Conservation (phyloP, 2,797 vertebrate species). For the Poeciliopsis turneri region DNA sequence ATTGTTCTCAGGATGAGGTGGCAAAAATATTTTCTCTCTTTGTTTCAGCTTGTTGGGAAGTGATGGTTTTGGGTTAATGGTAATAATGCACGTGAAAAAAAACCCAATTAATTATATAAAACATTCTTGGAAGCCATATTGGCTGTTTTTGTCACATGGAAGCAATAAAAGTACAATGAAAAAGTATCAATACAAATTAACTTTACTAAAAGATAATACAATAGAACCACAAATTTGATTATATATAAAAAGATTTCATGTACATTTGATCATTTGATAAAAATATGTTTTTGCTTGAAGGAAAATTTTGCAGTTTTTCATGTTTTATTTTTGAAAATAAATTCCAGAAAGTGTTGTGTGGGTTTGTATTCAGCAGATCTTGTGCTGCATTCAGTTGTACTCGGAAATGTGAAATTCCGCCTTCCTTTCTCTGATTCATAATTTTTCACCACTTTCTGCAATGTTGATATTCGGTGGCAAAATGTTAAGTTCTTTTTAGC, state of each 20-base stretch:
- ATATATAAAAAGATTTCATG: background rate
- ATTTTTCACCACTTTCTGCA: background rate
- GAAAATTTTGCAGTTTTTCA: background rate
- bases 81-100: background rate
- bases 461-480: background rate
- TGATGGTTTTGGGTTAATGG: conserved; percentile 12
- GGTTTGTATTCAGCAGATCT: background rate
- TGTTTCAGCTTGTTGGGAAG: conserved; percentile 2
- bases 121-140: background rate
- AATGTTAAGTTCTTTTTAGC: background rate
- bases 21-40: conserved; percentile 21
- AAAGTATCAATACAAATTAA: background rate
- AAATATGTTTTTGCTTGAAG: background rate
- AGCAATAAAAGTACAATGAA: background rate
- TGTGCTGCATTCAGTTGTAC: too few species aligned
- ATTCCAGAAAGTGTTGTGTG: background rate
- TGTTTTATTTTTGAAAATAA: background rate
- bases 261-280: background rate
- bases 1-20: conserved; percentile 24
- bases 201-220: background rate
- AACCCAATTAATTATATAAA: background rate
- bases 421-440: background rate
- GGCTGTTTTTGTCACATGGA: background rate
- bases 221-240: background rate
- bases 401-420: background rate